Conservation (phyloP, 2,888 invertebrate genomes). For the Rhimphoctona megacephalus region DNA sequence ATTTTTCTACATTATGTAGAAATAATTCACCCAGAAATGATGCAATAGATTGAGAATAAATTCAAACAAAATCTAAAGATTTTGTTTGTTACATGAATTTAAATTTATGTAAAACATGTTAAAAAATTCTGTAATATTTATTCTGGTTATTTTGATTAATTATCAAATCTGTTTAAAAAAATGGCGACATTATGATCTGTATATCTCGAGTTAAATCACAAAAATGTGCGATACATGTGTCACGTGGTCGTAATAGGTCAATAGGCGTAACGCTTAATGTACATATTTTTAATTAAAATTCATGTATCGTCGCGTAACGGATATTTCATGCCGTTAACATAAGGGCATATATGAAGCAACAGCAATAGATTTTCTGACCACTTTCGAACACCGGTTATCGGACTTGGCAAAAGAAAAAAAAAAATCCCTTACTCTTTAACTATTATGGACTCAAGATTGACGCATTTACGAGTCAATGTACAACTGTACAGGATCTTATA, state of each 20-base stretch:
- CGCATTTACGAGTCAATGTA: constrained; percentile 42
- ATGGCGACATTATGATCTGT: background rate
- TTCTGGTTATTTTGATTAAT: background rate
- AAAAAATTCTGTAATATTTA: background rate
- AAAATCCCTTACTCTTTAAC: constrained; percentile 38
- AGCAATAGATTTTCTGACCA: constrained; percentile 31
- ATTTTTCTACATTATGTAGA: too few relatives aligned
- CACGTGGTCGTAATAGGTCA: constrained; percentile 52
- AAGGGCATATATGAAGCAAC: constrained; percentile 20
- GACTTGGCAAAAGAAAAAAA: constrained; percentile 38
- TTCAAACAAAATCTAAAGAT: background rate
- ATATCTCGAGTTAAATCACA: constrained; percentile 22
- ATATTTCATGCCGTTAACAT: constrained; percentile 12
- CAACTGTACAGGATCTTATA: constrained; percentile 12
- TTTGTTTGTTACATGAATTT: too few relatives aligned
- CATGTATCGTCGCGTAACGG: constrained; percentile 50
- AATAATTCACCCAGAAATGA: background rate
- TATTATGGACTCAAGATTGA: constrained; percentile 5
- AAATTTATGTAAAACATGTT: background rate
- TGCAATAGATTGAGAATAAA: background rate
- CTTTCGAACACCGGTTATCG: constrained; percentile 62
- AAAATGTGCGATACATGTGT: background rate
- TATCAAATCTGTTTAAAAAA: background rate
- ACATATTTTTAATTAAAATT: constrained; percentile 56
- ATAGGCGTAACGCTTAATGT: constrained; percentile 34